Evolutionary conservation across 2,797 vertebrate genomes (phyloP).

Genomic region (Sebastes nivosus): DNA sequence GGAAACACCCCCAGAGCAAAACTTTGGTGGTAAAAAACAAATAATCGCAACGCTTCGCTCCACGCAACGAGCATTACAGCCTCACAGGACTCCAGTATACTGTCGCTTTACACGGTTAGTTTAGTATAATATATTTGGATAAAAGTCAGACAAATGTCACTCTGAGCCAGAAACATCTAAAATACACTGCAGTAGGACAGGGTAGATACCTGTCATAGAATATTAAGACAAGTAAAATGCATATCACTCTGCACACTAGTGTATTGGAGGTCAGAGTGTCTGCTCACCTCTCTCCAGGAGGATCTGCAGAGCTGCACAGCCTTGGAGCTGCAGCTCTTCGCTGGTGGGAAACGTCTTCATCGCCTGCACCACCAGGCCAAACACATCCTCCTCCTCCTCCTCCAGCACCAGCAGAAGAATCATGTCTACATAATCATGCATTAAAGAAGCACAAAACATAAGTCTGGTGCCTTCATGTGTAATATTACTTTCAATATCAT

Average conservation of each 20-base stretch:
- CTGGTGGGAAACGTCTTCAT: conserved; percentile 87
- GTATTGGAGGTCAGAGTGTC: neutral
- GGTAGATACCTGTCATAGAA: neutral
- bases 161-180: neutral
- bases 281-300: conserved; percentile 90
- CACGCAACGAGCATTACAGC: neutral
- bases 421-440: conserved; percentile 73
- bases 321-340: conserved; percentile 90
- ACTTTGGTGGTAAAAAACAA: neutral
- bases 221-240: neutral
- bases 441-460: neutral
- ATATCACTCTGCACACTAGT: neutral
- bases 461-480: neutral
- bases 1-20: too few relatives aligned
- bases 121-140: neutral
- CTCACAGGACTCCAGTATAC: neutral
- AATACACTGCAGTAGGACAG: neutral
- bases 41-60: neutral
- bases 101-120: fast-evolving
- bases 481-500: too few relatives aligned
- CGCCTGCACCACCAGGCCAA: conserved; percentile 87
- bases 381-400: conserved; percentile 90
- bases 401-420: conserved; percentile 83
- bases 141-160: neutral
- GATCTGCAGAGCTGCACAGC: conserved; percentile 86